phyloP scores from a whole-genome alignment of 2,888 invertebrate genomes.

The Syritta pipiens region DNA sequence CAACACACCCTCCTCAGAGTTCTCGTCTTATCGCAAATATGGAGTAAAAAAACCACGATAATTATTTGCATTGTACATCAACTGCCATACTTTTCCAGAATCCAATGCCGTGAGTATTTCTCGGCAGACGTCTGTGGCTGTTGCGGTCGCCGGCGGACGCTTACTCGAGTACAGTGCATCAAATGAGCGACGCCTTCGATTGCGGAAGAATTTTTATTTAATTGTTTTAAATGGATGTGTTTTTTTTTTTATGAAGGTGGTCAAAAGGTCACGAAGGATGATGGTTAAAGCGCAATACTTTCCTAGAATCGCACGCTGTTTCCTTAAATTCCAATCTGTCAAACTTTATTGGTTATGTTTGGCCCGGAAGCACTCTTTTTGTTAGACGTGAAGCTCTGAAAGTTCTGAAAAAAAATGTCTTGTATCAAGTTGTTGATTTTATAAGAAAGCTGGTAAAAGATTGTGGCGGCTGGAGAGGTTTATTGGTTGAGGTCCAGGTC shows the following conservation, averaged over 20 bases:
- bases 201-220: neutral
- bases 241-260: neutral
- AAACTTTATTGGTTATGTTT: no score
- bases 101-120: slow-evolving; percentile 20
- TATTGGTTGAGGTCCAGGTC: no score
- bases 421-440: no score
- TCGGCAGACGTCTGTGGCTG: neutral
- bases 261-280: no score
- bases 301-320: no score
- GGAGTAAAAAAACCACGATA: neutral
- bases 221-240: neutral
- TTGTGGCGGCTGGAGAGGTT: no score
- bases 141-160: neutral
- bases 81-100: slow-evolving; percentile 23
- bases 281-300: no score
- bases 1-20: neutral
- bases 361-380: no score
- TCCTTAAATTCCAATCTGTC: no score
- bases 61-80: slow-evolving; percentile 13
- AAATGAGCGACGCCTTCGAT: slow-evolving; percentile 1
- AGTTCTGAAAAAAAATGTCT: no score
- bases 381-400: no score
- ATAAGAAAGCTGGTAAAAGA: no score
- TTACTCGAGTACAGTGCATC: slow-evolving; percentile 24
- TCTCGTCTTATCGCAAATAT: neutral